A percentile compares a stretch with the other conserved stretches of the same genome.
These are phyloP conservation scores for Thaumetopoea pityocampa DNA, from an alignment of 1,140 invertebrate genomes.

Conservation along the genomic window DNA sequence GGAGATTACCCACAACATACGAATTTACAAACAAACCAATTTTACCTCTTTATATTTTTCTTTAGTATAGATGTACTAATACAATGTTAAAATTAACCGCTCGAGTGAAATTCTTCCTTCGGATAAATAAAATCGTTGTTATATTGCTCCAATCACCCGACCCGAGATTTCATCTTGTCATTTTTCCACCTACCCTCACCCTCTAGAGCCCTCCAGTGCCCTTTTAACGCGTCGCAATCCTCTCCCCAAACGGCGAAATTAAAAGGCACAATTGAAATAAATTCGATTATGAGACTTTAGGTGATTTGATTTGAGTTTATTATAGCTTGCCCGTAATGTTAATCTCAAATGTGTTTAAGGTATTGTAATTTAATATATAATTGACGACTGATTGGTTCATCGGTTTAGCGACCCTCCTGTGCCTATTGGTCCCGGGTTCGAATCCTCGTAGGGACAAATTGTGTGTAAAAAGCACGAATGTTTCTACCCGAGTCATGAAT, in stretches of 20 bases:
- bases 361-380: constrained; percentile 11
- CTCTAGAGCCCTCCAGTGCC: constrained; percentile 33
- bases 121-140: constrained; percentile 34
- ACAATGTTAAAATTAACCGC: constrained; percentile 17
- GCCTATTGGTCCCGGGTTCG: not conserved
- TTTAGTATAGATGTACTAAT: not conserved
- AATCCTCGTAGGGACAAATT: constrained; percentile 2
- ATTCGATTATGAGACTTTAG: constrained; percentile 35
- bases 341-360: not conserved
- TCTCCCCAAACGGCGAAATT: constrained; percentile 38
- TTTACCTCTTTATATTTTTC: no score
- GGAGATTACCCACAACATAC: no score
- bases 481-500: no score
- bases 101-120: constrained; percentile 12
- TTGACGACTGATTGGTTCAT: constrained; percentile 1
- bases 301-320: constrained; percentile 23
- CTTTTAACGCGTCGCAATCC: constrained; percentile 50
- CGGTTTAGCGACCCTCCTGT: not conserved
- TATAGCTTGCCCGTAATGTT: constrained; percentile 19
- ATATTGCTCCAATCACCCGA: constrained; percentile 41
- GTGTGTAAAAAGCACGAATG: no score
- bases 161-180: constrained; percentile 35
- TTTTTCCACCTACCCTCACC: constrained; percentile 41
- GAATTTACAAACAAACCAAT: no score
- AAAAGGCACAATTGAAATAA: constrained; percentile 42